phyloP scores from a whole-genome alignment of 2,113 vertebrate genomes.

The Seriola aureovittata region DNA sequence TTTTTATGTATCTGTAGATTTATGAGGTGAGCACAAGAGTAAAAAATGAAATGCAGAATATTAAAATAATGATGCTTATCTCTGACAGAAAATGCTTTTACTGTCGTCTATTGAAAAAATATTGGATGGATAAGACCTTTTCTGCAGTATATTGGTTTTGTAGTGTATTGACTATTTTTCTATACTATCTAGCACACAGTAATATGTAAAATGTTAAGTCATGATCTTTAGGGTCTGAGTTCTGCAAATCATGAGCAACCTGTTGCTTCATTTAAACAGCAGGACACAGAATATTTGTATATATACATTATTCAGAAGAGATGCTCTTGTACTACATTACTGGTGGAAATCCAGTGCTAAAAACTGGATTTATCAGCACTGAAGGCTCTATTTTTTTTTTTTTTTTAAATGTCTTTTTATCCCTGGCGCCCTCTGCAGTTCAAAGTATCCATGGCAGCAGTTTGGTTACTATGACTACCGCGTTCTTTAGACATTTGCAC shows the following conservation, averaged over 20 bases:
- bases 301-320: no score
- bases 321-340: no score
- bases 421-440: constrained; percentile 28
- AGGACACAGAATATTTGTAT: no score
- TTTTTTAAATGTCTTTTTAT: not conserved
- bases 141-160: not conserved
- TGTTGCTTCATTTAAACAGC: no score
- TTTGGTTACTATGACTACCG: constrained; percentile 27
- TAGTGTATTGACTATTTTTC: not conserved
- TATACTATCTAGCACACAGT: not conserved
- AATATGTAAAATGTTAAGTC: not conserved
- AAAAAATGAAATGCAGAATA: not conserved
- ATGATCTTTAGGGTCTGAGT: no score
- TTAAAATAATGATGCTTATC: not conserved
- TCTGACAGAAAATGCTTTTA: not conserved
- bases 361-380: no score
- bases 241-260: not conserved
- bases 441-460: not conserved
- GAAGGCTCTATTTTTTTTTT: no score
- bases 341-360: no score
- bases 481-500: no score
- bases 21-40: not conserved
- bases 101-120: no score
- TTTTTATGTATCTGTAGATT: not conserved
- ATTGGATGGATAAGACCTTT: not conserved